Evolutionary conservation across 53 echinoderm and acorn worm species (phyloP).

Genomic region (Henricia sp.): DNA sequence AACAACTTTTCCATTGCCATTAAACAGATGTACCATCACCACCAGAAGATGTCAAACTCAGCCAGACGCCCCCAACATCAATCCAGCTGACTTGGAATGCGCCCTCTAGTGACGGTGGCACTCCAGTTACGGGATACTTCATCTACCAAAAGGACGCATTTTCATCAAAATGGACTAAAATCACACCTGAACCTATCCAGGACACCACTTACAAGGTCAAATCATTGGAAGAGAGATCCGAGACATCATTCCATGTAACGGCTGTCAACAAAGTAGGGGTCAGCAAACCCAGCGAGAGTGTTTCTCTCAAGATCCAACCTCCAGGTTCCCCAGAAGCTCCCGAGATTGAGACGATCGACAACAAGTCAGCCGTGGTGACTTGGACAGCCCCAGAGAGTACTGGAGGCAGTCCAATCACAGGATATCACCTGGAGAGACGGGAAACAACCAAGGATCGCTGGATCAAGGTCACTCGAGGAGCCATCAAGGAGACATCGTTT

Average conservation of each 20-base stretch:
- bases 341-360: conserved; percentile 68
- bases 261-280: conserved; percentile 78
- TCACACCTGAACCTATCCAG: conserved; percentile 56
- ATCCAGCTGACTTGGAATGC: conserved; percentile 70
- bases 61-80: conserved; percentile 55
- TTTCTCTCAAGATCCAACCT: conserved; percentile 46
- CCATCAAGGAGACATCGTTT: conserved; percentile 63
- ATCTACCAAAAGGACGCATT: conserved; percentile 72
- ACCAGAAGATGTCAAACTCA: conserved; percentile 54
- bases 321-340: conserved; percentile 72
- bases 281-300: conserved; percentile 59
- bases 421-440: conserved; percentile 78
- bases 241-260: conserved; percentile 73
- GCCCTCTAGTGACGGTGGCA: conserved; percentile 75
- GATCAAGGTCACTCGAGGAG: conserved; percentile 60
- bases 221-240: conserved; percentile 69
- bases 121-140: conserved; percentile 73
- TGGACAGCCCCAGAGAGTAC: conserved; percentile 81
- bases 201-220: conserved; percentile 55
- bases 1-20: too few relatives aligned
- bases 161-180: conserved; percentile 65
- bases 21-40: conserved; percentile 62
- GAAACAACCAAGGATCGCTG: conserved; percentile 82
- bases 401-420: conserved; percentile 85
- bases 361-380: conserved; percentile 61